Evolutionary conservation across 2,113 vertebrate genomes (phyloP).

Genomic region (Charadrius vociferus): DNA sequence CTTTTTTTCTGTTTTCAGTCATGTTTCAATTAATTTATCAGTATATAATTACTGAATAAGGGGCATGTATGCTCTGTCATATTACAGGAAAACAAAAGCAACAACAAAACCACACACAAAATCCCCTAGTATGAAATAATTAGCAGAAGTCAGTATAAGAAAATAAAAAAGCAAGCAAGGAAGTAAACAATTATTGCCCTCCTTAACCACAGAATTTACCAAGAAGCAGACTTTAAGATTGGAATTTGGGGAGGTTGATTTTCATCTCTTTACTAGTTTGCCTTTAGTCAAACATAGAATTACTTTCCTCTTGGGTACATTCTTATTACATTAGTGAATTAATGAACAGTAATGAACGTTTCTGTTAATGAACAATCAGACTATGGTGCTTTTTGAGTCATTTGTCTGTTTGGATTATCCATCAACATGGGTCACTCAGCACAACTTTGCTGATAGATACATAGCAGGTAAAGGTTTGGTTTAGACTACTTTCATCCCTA

Average conservation of each 20-base stretch:
- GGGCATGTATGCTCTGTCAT: neutral
- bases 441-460: neutral
- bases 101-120: neutral
- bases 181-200: neutral
- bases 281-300: neutral
- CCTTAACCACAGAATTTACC: neutral
- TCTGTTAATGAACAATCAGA: neutral
- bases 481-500: neutral
- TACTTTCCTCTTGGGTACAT: neutral
- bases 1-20: neutral
- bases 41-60: neutral
- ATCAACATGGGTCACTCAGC: neutral
- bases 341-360: neutral
- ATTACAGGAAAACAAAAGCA: neutral
- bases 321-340: neutral
- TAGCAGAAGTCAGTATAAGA: neutral
- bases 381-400: fast-evolving
- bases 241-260: neutral
- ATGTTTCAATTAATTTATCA: neutral
- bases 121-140: neutral
- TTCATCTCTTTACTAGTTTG: neutral
- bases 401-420: neutral
- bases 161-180: neutral
- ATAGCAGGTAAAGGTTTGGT: neutral
- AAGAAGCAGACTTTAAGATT: neutral